These are phyloP conservation scores for Caenorhabditis sinica DNA, from an alignment of 2,888 invertebrate species.

Conservation along the genomic window DNA sequence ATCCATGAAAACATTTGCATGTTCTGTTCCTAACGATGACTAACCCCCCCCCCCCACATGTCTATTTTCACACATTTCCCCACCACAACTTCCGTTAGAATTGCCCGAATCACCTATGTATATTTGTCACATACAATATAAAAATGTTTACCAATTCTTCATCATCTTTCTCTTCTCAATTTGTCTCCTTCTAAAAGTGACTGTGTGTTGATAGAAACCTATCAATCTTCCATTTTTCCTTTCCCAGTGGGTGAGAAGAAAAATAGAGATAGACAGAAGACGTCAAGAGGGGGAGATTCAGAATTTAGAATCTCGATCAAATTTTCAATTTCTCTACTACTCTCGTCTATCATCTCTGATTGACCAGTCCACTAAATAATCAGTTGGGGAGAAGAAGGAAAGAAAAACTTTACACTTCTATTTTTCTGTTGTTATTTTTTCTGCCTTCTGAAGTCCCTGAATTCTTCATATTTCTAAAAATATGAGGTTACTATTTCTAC, in stretches of 20 bases:
- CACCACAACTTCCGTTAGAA: slow-evolving; percentile 51
- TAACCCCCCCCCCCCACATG: neutral
- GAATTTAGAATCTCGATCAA: no score
- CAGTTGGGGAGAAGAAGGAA: neutral
- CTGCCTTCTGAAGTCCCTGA: neutral
- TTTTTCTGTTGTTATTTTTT: neutral
- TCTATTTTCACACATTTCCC: slow-evolving; percentile 22
- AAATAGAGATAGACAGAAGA: neutral
- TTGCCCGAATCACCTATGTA: slow-evolving; percentile 44
- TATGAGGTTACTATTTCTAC: slow-evolving; percentile 30
- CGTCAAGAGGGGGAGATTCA: neutral
- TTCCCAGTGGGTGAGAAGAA: neutral
- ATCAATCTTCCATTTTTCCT: slow-evolving; percentile 16
- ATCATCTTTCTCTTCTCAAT: neutral
- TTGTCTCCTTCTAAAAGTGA: slow-evolving; percentile 7
- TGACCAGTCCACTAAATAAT: neutral
- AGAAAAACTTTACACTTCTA: slow-evolving; percentile 33
- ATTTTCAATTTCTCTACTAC: neutral
- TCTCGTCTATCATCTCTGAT: slow-evolving; percentile 15
- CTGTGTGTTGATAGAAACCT: slow-evolving; percentile 24
- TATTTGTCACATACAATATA: slow-evolving; percentile 36
- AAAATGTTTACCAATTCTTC: slow-evolving; percentile 43
- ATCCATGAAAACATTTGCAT: neutral
- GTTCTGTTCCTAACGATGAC: slow-evolving; percentile 14
- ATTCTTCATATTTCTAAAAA: slow-evolving; percentile 2